phyloP scores from a whole-genome alignment of 2,113 vertebrate species.

The Bettongia penicillata region DNA sequence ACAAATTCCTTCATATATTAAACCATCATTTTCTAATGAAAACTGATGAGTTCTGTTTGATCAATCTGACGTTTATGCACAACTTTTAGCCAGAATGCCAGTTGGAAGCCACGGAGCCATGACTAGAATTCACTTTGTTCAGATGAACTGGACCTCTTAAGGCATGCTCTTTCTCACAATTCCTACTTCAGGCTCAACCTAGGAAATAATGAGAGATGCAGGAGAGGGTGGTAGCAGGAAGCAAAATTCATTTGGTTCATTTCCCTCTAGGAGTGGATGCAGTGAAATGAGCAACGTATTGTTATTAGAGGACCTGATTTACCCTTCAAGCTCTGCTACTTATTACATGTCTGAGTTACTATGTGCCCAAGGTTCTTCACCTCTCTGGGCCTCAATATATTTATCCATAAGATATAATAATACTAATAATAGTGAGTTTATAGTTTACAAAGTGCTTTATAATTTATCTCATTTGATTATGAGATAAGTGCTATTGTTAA shows the following conservation, averaged over 20 bases:
- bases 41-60: neutral
- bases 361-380: neutral
- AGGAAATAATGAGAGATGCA: neutral
- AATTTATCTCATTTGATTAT: neutral
- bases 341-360: neutral
- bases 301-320: neutral
- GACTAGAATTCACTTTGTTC: neutral
- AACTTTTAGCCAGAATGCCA: neutral
- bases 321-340: neutral
- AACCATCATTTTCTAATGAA: neutral
- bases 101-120: neutral
- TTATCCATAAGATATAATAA: neutral
- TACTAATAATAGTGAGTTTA: neutral
- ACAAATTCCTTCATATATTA: neutral
- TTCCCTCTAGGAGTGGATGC: neutral
- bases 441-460: neutral
- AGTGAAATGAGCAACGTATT: neutral
- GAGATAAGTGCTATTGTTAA: neutral
- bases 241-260: neutral
- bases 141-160: neutral
- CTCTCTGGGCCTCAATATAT: neutral
- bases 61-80: neutral
- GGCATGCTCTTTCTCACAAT: neutral
- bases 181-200: neutral
- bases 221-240: neutral